Percentiles rank a stretch among this genome's conserved stretches.
Conservation (phyloP, 2,888 invertebrate species). For the Temnothorax unifasciatus region DNA sequence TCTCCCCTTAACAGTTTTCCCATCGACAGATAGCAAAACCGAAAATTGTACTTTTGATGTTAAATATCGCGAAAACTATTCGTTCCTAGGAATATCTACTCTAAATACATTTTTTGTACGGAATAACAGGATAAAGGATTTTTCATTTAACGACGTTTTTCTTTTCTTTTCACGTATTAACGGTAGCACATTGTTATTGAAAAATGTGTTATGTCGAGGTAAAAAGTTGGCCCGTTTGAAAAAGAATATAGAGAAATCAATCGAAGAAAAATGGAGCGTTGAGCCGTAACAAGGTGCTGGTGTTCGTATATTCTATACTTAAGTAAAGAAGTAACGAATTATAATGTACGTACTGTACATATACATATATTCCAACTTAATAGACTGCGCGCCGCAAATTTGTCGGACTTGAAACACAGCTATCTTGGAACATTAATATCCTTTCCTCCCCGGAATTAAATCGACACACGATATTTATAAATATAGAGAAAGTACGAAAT, state of each 20-base stretch:
- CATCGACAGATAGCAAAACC: constrained; percentile 54
- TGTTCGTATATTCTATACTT: too few relatives aligned
- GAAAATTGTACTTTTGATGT: constrained; percentile 52
- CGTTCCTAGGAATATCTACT: neutral
- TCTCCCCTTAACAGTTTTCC: constrained; percentile 45
- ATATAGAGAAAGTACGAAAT: neutral
- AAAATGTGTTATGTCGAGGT: neutral
- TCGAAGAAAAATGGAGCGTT: too few relatives aligned
- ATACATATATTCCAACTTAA: too few relatives aligned
- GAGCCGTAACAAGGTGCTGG: too few relatives aligned
- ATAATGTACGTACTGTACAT: too few relatives aligned
- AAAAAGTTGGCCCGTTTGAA: neutral
- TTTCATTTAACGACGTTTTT: neutral
- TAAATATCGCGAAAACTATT: constrained; percentile 32
- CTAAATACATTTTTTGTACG: neutral
- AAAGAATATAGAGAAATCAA: neutral
- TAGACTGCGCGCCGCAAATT: too few relatives aligned
- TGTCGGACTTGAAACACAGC: too few relatives aligned
- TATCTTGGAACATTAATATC: too few relatives aligned
- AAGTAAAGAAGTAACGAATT: too few relatives aligned
- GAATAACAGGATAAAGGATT: neutral
- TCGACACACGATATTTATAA: too few relatives aligned
- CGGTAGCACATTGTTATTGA: neutral
- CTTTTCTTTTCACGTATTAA: neutral
- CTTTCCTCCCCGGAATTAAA: too few relatives aligned